These are phyloP conservation scores for Galeopterus variegatus DNA, from an alignment of 2,113 vertebrate genomes.

Conservation along the genomic window DNA sequence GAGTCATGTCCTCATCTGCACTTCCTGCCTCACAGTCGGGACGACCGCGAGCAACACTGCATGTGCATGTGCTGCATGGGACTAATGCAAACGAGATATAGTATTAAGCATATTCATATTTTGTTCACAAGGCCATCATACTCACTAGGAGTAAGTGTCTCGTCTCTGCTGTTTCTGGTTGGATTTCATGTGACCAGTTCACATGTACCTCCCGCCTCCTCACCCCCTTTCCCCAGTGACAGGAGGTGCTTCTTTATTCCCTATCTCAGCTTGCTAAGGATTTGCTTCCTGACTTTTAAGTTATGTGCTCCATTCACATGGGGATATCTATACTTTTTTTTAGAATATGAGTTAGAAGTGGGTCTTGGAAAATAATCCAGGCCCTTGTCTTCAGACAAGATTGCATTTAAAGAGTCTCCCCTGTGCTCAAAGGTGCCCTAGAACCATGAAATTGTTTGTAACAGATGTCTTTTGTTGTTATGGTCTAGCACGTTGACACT, in stretches of 20 bases:
- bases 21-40: not conserved
- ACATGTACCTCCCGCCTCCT: not conserved
- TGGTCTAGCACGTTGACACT: not conserved
- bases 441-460: constrained; percentile 21
- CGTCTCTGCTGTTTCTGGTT: not conserved
- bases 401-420: not conserved
- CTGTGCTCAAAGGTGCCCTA: not conserved
- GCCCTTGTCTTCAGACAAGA: not conserved
- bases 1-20: too few species aligned
- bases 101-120: not conserved
- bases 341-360: not conserved
- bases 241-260: not conserved
- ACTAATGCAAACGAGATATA: not conserved
- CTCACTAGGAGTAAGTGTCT: not conserved
- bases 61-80: not conserved
- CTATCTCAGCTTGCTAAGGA: not conserved
- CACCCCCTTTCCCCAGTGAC: not conserved
- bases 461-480: not conserved
- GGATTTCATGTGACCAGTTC: not conserved
- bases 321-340: not conserved
- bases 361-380: not conserved
- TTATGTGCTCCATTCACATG: not conserved
- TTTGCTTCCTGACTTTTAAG: not conserved
- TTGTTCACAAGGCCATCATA: not conserved
- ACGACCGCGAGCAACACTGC: not conserved